These are phyloP conservation scores for Pyrrhia umbra DNA, from an alignment of 2,888 invertebrate genomes.

Conservation along the genomic window DNA sequence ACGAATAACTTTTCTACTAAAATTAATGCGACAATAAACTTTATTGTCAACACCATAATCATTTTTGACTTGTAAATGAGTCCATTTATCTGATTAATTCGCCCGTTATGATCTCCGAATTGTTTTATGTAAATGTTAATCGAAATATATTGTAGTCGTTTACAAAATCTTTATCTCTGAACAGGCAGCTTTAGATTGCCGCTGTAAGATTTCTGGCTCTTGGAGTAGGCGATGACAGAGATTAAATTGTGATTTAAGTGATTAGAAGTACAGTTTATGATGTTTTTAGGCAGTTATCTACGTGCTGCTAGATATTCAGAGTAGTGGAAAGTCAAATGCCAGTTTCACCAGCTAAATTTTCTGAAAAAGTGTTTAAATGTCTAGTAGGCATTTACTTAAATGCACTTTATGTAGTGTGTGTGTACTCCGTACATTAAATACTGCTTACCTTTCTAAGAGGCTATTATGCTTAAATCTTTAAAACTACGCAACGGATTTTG, in stretches of 20 bases:
- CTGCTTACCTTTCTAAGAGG: too few species aligned
- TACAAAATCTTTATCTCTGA: conserved; percentile 47
- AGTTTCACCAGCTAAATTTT: too few species aligned
- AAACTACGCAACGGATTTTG: too few species aligned
- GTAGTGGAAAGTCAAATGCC: too few species aligned
- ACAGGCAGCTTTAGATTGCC: conserved; percentile 35
- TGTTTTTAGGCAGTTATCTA: neutral
- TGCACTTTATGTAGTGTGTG: too few species aligned
- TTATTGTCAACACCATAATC: conserved; percentile 62
- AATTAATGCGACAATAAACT: conserved; percentile 61
- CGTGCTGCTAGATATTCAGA: too few species aligned
- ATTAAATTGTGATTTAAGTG: conserved; percentile 5
- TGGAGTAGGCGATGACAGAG: neutral
- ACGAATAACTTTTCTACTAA: conserved; percentile 57
- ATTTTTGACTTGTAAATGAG: conserved; percentile 66
- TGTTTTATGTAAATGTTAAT: conserved; percentile 63
- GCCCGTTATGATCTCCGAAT: conserved; percentile 54
- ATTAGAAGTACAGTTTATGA: neutral
- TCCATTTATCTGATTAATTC: conserved; percentile 61
- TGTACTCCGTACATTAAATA: too few species aligned
- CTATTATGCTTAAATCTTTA: too few species aligned
- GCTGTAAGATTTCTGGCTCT: conserved; percentile 20
- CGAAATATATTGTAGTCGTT: conserved; percentile 51
- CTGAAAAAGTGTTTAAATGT: too few species aligned
- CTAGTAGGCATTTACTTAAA: too few species aligned